Conservation (phyloP, 2,888 invertebrate genomes). For the Neoscelio sp. region DNA sequence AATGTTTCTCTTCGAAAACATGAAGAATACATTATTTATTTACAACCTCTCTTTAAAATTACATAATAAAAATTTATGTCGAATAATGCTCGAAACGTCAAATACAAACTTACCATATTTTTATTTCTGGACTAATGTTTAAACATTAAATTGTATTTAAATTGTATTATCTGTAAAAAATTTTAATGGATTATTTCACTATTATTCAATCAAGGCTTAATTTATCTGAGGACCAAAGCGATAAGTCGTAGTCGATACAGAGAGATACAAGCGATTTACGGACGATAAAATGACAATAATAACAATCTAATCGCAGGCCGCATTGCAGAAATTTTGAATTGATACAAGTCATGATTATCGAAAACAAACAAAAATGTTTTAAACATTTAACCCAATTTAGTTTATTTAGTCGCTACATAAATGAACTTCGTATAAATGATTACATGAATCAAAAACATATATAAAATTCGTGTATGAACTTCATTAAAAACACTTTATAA, state of each 20-base stretch:
- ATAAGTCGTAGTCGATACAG: slow-evolving; percentile 2
- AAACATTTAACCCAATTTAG: no score
- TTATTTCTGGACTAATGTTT: no score
- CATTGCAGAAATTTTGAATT: slow-evolving; percentile 22
- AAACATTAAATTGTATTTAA: no score
- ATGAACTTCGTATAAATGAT: not conserved
- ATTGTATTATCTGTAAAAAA: not conserved
- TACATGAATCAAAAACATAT: no score
- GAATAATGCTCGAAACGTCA: no score
- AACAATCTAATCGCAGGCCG: slow-evolving; percentile 21
- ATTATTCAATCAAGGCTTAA: not conserved
- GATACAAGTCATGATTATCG: slow-evolving; percentile 1
- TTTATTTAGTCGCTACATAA: not conserved
- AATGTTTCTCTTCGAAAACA: not conserved
- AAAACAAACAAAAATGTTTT: no score
- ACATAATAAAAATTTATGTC: no score
- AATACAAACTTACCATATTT: no score
- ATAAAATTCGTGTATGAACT: no score
- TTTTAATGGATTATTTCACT: not conserved
- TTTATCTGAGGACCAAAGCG: slow-evolving; percentile 22
- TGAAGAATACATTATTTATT: no score
- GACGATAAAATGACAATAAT: slow-evolving; percentile 25
- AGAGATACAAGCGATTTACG: slow-evolving; percentile 17
- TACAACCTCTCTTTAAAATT: no score
- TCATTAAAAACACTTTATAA: no score